Evolutionary conservation across 2,888 invertebrate species (phyloP).

Genomic region (Galerucella nymphaeae): DNA sequence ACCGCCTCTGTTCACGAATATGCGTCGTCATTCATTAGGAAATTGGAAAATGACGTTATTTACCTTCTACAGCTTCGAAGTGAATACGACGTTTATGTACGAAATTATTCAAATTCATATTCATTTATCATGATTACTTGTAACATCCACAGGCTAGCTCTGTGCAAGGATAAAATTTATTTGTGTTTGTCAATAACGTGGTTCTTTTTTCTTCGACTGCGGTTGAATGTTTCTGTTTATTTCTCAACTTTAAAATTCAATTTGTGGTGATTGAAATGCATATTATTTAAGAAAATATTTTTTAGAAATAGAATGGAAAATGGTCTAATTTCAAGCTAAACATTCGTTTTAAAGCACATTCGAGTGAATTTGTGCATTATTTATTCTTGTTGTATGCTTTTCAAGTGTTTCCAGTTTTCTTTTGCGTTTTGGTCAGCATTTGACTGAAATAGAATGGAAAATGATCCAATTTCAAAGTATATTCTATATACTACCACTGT

Average conservation of each 20-base stretch:
- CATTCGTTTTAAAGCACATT: no score
- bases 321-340: no score
- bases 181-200: conserved; percentile 5
- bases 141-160: conserved; percentile 23
- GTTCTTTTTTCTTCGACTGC: not conserved
- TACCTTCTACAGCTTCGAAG: conserved; percentile 17
- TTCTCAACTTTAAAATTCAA: not conserved
- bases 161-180: conserved; percentile 16
- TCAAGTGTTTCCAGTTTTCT: no score
- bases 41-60: conserved; percentile 28
- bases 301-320: no score
- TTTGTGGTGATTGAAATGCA: not conserved
- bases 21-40: conserved; percentile 22
- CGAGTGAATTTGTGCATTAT: no score
- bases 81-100: conserved; percentile 29
- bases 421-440: no score
- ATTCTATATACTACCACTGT: not conserved
- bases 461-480: no score
- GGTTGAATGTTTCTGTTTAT: not conserved
- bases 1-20: conserved; percentile 17
- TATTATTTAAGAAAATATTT: not conserved
- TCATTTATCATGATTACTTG: conserved; percentile 32
- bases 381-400: no score
- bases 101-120: conserved; percentile 34
- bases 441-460: no score